A percentile compares a stretch with the other conserved stretches of the same genome.
These are phyloP conservation scores for Coturnix japonica DNA, from an alignment of 2,113 vertebrate species.

Conservation along the genomic window DNA sequence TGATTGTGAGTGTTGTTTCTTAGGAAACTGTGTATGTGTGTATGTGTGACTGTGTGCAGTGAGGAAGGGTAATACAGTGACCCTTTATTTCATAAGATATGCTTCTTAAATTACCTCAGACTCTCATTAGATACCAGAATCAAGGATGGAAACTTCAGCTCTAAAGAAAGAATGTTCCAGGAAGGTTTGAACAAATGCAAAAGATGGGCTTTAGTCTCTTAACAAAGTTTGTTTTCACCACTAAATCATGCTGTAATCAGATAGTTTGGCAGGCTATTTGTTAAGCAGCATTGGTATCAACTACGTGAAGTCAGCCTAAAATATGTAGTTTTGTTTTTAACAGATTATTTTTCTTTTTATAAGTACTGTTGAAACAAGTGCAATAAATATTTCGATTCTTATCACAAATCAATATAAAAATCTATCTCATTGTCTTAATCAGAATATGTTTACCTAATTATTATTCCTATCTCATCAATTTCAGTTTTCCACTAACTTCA, in stretches of 20 bases:
- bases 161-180: not conserved
- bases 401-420: constrained; percentile 75
- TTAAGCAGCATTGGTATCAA: constrained; percentile 1
- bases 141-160: not conserved
- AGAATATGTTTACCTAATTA: constrained; percentile 87
- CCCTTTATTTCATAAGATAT: not conserved
- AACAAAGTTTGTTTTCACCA: not conserved
- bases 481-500: constrained; percentile 77
- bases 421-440: constrained; percentile 78
- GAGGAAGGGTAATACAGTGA: not conserved
- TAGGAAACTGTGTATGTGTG: not conserved
- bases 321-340: not conserved
- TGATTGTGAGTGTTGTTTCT: not conserved
- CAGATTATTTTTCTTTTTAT: constrained; percentile 36
- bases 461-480: constrained; percentile 81
- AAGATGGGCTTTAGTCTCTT: not conserved
- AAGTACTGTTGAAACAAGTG: constrained; percentile 36
- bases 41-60: not conserved
- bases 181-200: not conserved
- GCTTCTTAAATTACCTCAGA: not conserved
- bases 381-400: constrained; percentile 80
- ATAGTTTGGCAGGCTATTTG: not conserved
- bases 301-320: constrained; percentile 1
- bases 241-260: rapidly evolving
- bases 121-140: not conserved